A percentile compares a stretch with the other conserved stretches of the same genome.
phyloP scores from a whole-genome alignment of 2,888 invertebrate genomes.

The Epinotia brunnichana region DNA sequence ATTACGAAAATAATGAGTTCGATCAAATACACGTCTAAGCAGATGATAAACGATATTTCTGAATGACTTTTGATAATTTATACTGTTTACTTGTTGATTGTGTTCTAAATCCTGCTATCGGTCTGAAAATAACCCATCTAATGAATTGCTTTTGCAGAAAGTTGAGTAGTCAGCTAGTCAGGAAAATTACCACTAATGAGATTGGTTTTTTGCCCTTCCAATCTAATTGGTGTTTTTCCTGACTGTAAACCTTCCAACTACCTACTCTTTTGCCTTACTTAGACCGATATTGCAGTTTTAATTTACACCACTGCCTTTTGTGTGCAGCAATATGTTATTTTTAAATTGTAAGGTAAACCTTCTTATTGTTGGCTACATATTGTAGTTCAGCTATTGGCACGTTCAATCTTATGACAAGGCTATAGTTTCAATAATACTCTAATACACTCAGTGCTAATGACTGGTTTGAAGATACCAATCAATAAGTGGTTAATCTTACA shows the following conservation, averaged over 20 bases:
- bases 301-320: conserved; percentile 16
- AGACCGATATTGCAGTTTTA: background rate
- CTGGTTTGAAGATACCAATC: background rate
- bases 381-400: background rate
- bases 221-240: conserved; percentile 15
- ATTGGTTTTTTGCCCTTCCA: conserved; percentile 15
- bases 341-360: conserved; percentile 9
- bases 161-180: background rate
- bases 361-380: background rate
- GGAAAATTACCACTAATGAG: background rate
- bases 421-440: background rate
- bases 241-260: background rate
- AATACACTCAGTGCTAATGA: background rate
- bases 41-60: background rate
- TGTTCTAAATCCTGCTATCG: conserved; percentile 3
- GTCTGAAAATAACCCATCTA: conserved; percentile 2
- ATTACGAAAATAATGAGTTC: conserved; percentile 66
- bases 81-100: background rate
- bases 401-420: background rate
- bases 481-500: conserved; percentile 1
- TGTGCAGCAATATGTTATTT: conserved; percentile 12
- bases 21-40: conserved; percentile 86
- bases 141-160: background rate
- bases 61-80: conserved; percentile 17
- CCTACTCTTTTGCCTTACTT: background rate